Conservation (phyloP, 64 coral and sea anemone genomes). For the Acropora tenuis region DNA sequence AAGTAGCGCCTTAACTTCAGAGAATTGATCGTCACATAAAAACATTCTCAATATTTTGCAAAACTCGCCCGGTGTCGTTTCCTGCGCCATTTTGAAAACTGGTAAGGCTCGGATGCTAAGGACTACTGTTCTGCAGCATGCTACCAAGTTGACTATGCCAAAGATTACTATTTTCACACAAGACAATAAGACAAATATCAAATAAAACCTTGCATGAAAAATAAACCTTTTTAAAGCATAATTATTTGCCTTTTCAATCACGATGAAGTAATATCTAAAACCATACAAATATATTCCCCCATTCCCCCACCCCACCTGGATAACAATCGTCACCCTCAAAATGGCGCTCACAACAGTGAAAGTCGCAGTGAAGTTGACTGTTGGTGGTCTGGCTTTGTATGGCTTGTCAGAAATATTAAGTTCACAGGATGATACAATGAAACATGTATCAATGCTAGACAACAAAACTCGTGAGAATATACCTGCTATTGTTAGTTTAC, state of each 20-base stretch:
- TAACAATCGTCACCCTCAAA: background rate
- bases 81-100: slow-evolving; percentile 23
- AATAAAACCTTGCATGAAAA: too few species aligned
- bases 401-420: slow-evolving; percentile 47
- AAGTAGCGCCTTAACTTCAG: slow-evolving; percentile 10
- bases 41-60: background rate
- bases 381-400: slow-evolving; percentile 32
- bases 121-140: too few species aligned
- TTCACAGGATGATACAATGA: slow-evolving; percentile 29
- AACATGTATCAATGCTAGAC: slow-evolving; percentile 6
- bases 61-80: background rate
- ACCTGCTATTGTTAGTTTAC: slow-evolving; percentile 18
- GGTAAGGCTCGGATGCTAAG: slow-evolving; percentile 29
- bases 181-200: too few species aligned
- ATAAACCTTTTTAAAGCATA: too few species aligned
- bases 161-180: too few species aligned
- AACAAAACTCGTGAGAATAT: slow-evolving; percentile 47
- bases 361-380: slow-evolving; percentile 1
- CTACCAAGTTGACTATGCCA: too few species aligned
- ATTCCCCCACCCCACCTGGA: background rate
- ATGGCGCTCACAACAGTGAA: slow-evolving; percentile 10
- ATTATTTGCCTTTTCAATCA: too few species aligned
- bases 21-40: background rate
- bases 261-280: background rate
- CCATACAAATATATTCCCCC: background rate